Conservation (phyloP, 2,888 invertebrate species). For the Phymatocera aterrima region DNA sequence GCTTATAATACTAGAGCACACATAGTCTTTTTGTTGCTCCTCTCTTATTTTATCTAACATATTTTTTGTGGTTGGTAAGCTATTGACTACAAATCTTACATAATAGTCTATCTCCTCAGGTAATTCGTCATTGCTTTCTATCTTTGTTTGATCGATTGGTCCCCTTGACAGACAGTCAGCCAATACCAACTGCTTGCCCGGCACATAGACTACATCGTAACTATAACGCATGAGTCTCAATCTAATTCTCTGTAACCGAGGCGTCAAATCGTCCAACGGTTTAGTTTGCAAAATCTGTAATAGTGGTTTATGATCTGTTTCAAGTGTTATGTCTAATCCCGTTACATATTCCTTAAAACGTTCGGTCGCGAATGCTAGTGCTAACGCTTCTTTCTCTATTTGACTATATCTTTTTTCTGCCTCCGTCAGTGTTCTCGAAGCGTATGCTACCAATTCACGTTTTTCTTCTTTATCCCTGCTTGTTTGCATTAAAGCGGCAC, state of each 20-base stretch:
- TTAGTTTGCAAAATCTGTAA: constrained; percentile 64
- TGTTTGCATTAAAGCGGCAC: constrained; percentile 60
- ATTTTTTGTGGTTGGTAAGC: too few relatives aligned
- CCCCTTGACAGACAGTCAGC: constrained; percentile 55
- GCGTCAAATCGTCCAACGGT: constrained; percentile 60
- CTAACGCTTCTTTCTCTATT: constrained; percentile 68
- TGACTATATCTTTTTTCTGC: constrained; percentile 66
- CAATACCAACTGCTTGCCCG: constrained; percentile 53
- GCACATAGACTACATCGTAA: constrained; percentile 53
- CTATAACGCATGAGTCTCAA: constrained; percentile 54
- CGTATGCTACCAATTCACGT: constrained; percentile 63
- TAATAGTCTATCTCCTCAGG: too few relatives aligned
- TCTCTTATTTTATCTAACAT: too few relatives aligned
- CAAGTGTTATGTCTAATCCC: constrained; percentile 57
- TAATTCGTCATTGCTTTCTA: too few relatives aligned
- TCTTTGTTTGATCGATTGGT: too few relatives aligned
- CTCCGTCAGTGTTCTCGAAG: constrained; percentile 59
- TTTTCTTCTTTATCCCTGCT: too few relatives aligned
- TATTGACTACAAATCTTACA: too few relatives aligned
- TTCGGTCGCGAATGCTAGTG: constrained; percentile 62
- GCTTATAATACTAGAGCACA: too few relatives aligned
- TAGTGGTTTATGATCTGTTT: constrained; percentile 68
- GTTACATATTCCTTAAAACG: constrained; percentile 61
- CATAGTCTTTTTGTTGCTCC: too few relatives aligned
- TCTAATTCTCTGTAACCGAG: constrained; percentile 52